Conservation (phyloP, 2,797 vertebrate species). For the Gouania willdenowi region DNA sequence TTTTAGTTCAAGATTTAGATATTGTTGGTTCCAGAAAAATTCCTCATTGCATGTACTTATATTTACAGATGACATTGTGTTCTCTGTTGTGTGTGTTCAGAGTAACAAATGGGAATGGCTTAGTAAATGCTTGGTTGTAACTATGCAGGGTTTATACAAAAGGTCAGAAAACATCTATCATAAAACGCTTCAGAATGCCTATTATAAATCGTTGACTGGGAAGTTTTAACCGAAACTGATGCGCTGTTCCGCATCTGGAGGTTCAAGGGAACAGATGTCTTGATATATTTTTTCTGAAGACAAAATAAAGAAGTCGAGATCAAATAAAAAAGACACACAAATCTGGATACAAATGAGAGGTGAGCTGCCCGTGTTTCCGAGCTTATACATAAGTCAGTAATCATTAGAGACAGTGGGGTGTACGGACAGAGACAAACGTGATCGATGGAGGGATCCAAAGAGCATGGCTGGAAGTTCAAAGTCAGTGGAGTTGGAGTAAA, state of each 20-base stretch:
- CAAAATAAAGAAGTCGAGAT: slow-evolving; percentile 9
- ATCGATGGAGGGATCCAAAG: slow-evolving; percentile 40
- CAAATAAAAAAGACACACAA: slow-evolving; percentile 19
- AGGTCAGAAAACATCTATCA: slow-evolving; percentile 11
- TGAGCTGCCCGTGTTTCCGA: slow-evolving; percentile 26
- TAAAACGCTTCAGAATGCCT: neutral
- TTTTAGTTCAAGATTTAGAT: no score
- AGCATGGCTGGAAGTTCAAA: slow-evolving; percentile 48
- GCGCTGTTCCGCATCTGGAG: slow-evolving; percentile 20
- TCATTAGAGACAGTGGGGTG: slow-evolving; percentile 23
- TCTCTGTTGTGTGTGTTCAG: no score
- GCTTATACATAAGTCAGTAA: slow-evolving; percentile 33
- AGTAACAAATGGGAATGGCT: no score
- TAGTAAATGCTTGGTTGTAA: neutral
- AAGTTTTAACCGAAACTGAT: slow-evolving; percentile 6
- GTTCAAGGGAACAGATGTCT: slow-evolving; percentile 11
- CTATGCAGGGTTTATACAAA: slow-evolving; percentile 4
- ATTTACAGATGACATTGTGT: no score
- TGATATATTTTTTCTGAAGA: slow-evolving; percentile 9
- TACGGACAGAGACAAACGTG: slow-evolving; percentile 31
- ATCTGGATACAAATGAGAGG: slow-evolving; percentile 38
- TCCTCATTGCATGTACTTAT: no score
- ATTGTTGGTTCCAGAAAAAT: no score
- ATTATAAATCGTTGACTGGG: slow-evolving; percentile 14
- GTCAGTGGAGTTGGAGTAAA: slow-evolving; percentile 43